Evolutionary conservation across 2,113 vertebrate genomes (phyloP).

Genomic region (Albula goreensis): DNA sequence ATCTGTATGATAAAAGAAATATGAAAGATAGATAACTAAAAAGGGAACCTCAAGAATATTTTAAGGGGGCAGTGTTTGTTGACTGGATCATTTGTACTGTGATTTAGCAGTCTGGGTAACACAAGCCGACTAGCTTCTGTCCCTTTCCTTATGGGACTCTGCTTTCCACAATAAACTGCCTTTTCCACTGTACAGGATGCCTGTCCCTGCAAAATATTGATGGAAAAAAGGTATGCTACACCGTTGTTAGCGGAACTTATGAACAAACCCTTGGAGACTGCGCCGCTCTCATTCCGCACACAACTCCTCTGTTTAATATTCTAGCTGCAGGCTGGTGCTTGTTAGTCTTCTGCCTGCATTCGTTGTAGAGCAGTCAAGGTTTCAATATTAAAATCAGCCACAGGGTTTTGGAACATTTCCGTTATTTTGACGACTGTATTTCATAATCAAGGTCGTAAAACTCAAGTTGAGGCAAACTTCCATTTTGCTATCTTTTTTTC

Average conservation of each 20-base stretch:
- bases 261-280: not conserved
- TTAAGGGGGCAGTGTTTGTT: not conserved
- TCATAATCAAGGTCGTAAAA: not conserved
- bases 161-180: not conserved
- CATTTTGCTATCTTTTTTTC: constrained; percentile 26
- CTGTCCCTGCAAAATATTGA: not conserved
- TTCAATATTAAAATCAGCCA: not conserved
- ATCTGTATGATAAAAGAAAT: not conserved
- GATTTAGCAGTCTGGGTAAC: not conserved
- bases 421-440: not conserved
- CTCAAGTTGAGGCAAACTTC: not conserved
- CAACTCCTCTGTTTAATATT: not conserved
- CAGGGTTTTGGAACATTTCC: not conserved
- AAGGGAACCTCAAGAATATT: not conserved
- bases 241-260: not conserved
- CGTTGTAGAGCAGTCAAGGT: not conserved
- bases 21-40: not conserved
- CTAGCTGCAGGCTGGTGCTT: not conserved
- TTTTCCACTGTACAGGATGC: not conserved
- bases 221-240: not conserved
- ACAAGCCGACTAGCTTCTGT: not conserved
- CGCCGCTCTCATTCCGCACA: not conserved
- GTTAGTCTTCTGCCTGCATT: not conserved
- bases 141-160: not conserved
- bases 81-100: not conserved